These are phyloP conservation scores for Eurytoma adleriae DNA, from an alignment of 2,888 invertebrate species.

Conservation along the genomic window DNA sequence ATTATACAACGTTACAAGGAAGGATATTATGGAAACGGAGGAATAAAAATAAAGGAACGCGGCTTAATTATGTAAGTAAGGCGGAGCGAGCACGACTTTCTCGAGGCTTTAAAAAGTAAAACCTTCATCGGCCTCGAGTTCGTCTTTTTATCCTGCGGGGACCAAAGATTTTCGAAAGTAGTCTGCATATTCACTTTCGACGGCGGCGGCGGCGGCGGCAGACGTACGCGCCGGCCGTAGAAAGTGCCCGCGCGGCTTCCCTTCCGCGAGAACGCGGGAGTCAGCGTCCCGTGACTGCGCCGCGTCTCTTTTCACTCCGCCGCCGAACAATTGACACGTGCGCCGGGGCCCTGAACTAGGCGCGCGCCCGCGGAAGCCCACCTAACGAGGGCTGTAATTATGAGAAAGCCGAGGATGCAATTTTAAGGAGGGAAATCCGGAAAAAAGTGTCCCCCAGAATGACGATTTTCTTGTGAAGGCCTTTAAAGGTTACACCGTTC, in stretches of 20 bases:
- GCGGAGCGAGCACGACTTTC: constrained; percentile 4
- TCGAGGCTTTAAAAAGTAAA: neutral
- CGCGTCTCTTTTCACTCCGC: neutral
- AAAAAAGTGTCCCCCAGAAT: neutral
- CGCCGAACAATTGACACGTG: constrained; percentile 31
- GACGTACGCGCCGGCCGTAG: neutral
- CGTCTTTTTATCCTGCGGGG: constrained; percentile 5
- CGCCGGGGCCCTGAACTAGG: constrained; percentile 27
- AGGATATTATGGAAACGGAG: neutral
- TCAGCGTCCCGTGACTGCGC: constrained; percentile 26
- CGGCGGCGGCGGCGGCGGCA: neutral
- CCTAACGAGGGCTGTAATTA: constrained; percentile 43
- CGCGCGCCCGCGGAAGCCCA: constrained; percentile 15
- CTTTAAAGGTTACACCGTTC: too few species aligned
- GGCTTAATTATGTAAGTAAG: neutral
- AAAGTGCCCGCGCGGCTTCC: constrained; percentile 16
- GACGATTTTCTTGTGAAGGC: neutral
- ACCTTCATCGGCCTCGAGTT: neutral
- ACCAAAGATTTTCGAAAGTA: constrained; percentile 27
- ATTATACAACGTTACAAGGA: too few species aligned
- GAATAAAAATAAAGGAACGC: neutral
- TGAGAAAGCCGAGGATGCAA: constrained; percentile 29
- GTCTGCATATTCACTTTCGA: constrained; percentile 32
- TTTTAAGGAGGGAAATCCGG: neutral
- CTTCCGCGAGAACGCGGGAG: constrained; percentile 21